Evolutionary conservation across 1,140 invertebrate species (phyloP).

Genomic region (Pachypsylla venusta): DNA sequence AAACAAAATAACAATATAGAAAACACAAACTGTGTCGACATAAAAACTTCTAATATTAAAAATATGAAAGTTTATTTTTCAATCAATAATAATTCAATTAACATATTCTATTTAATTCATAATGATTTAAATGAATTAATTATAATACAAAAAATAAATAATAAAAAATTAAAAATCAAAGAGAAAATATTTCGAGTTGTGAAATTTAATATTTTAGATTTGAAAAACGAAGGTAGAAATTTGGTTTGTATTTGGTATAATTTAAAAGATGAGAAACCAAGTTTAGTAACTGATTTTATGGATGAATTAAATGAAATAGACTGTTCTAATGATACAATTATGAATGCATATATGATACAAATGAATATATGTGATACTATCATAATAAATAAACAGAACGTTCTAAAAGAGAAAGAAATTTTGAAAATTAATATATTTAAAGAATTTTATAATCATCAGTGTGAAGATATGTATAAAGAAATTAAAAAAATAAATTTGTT

Average conservation of each 20-base stretch:
- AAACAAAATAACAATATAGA: not conserved
- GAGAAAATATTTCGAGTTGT: not conserved
- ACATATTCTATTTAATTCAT: not conserved
- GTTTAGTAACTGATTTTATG: not conserved
- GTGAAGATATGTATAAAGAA: no score
- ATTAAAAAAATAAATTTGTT: no score
- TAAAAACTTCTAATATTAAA: not conserved
- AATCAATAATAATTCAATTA: not conserved
- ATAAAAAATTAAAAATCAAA: constrained; percentile 6
- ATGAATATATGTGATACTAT: no score
- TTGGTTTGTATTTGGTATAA: not conserved
- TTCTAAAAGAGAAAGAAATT: no score
- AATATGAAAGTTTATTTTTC: not conserved
- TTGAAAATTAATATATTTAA: no score
- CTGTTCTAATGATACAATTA: no score
- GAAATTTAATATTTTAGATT: not conserved
- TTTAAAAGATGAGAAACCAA: not conserved
- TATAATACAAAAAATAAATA: not conserved
- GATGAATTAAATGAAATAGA: not conserved
- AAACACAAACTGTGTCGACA: not conserved
- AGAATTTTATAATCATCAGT: no score
- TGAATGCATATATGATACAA: no score
- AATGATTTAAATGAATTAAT: not conserved
- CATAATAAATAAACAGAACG: no score
- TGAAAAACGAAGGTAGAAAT: not conserved